phyloP scores from a whole-genome alignment of 2,888 invertebrate genomes.

The Phytoseiulus persimilis region DNA sequence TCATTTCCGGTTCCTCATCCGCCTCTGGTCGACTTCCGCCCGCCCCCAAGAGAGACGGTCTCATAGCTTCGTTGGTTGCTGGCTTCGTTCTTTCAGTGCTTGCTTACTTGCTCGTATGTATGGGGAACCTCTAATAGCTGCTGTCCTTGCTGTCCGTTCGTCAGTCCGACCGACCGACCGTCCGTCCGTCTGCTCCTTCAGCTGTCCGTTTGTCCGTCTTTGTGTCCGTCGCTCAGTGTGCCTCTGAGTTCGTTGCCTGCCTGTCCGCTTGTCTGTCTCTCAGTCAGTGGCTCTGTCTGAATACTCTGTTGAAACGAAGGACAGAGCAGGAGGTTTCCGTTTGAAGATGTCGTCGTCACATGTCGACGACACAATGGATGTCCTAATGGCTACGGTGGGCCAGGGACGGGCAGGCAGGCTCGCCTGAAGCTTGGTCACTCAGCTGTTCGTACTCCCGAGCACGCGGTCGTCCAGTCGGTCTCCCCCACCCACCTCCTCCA shows the following conservation, averaged over 20 bases:
- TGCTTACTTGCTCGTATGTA: background rate
- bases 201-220: background rate
- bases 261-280: too few species aligned
- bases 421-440: background rate
- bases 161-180: background rate
- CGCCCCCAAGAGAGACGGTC: constrained; percentile 14
- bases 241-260: background rate
- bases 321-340: background rate
- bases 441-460: background rate
- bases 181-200: background rate
- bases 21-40: constrained; percentile 32
- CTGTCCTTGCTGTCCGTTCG: background rate
- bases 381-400: background rate
- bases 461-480: background rate
- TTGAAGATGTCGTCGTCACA: constrained; percentile 5
- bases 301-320: background rate
- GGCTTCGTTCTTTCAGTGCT: background rate
- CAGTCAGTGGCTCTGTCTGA: background rate
- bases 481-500: background rate
- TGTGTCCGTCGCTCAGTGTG: background rate
- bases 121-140: background rate
- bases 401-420: background rate
- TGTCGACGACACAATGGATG: background rate
- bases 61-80: background rate
- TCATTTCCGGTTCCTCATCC: constrained; percentile 38